Conservation (phyloP, 2,888 invertebrate genomes). For the Zele albiditarsus region DNA sequence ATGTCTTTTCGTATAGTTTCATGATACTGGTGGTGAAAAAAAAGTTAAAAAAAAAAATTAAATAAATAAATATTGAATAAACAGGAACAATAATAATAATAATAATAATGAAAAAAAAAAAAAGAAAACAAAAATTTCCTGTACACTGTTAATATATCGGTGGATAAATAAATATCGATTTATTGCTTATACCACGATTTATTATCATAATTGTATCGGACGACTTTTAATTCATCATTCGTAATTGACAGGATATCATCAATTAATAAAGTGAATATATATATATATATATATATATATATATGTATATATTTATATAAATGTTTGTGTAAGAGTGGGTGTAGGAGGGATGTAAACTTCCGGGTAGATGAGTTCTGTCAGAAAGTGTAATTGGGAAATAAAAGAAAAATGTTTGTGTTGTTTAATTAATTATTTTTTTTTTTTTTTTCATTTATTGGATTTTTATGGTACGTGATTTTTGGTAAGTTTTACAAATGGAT, state of each 20-base stretch:
- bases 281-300: not conserved
- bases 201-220: not conserved
- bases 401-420: no score
- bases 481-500: no score
- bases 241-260: conserved; percentile 9
- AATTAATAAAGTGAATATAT: not conserved
- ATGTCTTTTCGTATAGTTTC: not conserved
- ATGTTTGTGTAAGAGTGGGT: no score
- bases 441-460: no score
- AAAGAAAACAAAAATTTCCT: conserved; percentile 15
- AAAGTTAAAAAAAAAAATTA: not conserved
- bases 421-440: no score
- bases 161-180: not conserved
- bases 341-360: no score
- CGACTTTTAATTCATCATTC: not conserved
- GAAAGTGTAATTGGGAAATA: no score
- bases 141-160: not conserved
- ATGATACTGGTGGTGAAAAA: not conserved
- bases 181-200: not conserved
- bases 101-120: not conserved
- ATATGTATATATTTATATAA: no score
- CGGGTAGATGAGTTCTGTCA: no score
- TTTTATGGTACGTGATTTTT: no score
- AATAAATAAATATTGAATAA: not conserved
- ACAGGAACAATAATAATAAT: no score